These are phyloP conservation scores for Nephila pilipes DNA, from an alignment of 1,140 invertebrate genomes.

Conservation along the genomic window DNA sequence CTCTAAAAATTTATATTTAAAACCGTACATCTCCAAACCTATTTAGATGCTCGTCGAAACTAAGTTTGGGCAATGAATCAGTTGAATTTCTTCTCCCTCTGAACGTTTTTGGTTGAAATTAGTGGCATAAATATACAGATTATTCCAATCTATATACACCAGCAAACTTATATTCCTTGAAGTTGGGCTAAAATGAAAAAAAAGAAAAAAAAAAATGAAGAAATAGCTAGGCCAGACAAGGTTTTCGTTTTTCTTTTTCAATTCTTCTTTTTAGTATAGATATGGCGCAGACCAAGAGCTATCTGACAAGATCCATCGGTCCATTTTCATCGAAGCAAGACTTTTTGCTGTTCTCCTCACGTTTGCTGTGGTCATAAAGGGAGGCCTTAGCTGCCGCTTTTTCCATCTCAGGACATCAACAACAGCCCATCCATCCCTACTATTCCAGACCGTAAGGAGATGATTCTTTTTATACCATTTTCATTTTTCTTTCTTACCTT, in stretches of 20 bases:
- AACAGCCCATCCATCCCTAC: slow-evolving; percentile 61
- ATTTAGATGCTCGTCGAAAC: too few species aligned
- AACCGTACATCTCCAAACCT: too few species aligned
- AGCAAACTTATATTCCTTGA: slow-evolving; percentile 2
- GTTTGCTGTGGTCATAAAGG: slow-evolving; percentile 69
- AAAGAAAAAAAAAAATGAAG: neutral
- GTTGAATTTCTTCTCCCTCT: too few species aligned
- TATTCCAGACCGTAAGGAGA: slow-evolving; percentile 46
- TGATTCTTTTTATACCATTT: slow-evolving; percentile 69
- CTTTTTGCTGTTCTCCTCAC: slow-evolving; percentile 72
- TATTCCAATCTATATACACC: neutral
- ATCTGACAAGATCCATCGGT: slow-evolving; percentile 64
- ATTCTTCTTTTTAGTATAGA: slow-evolving; percentile 54
- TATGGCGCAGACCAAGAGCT: slow-evolving; percentile 45
- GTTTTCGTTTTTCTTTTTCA: slow-evolving; percentile 43
- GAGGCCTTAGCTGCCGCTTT: slow-evolving; percentile 66
- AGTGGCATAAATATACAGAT: slow-evolving; percentile 2
- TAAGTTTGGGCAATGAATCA: too few species aligned
- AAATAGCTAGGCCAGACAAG: neutral
- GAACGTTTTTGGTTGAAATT: neutral
- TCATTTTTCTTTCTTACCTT: slow-evolving; percentile 48
- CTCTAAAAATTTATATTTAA: too few species aligned
- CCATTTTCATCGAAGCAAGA: slow-evolving; percentile 65
- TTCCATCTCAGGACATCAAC: slow-evolving; percentile 70
- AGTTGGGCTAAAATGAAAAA: slow-evolving; percentile 31